A percentile compares a stretch with the other conserved stretches of the same genome.
These are phyloP conservation scores for Axinella damicornis DNA, from an alignment of 37 sponge, comb jelly and placozoan species.

Conservation along the genomic window DNA sequence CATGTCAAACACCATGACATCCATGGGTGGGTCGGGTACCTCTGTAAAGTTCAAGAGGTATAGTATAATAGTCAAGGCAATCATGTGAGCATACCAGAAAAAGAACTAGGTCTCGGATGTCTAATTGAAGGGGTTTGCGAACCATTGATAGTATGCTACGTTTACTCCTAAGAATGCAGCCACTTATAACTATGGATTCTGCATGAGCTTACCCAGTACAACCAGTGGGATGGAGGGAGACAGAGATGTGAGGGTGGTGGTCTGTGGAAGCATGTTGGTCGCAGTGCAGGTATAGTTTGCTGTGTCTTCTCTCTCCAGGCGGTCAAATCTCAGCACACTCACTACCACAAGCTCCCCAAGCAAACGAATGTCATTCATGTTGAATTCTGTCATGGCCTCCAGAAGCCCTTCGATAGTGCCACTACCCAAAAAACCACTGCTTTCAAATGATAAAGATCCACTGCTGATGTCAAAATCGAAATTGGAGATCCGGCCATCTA, in stretches of 20 bases:
- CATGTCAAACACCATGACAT: conserved; percentile 1
- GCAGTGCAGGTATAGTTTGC: conserved; percentile 73
- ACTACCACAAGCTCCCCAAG: conserved; percentile 46
- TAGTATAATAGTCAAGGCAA: too few species aligned
- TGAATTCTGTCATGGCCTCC: not conserved
- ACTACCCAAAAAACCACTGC: conserved; percentile 18
- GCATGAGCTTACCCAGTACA: conserved; percentile 56
- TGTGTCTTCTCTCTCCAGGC: conserved; percentile 63
- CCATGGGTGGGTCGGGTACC: conserved; percentile 60
- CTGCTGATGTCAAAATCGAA: not conserved
- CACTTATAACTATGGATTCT: too few species aligned
- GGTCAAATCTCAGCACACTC: conserved; percentile 35
- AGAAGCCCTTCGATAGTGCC: conserved; percentile 18
- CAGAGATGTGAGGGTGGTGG: not conserved
- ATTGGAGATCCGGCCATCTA: not conserved
- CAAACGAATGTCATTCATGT: not conserved
- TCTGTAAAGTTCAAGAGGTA: too few species aligned
- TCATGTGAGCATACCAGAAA: too few species aligned
- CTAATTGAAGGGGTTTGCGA: too few species aligned
- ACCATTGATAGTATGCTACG: too few species aligned
- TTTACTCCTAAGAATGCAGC: too few species aligned
- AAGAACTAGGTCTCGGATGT: too few species aligned
- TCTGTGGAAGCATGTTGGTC: conserved; percentile 37
- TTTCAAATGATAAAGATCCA: not conserved
- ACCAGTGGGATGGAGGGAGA: conserved; percentile 38